These are phyloP conservation scores for Nemotelus pantherinus DNA, from an alignment of 2,888 invertebrate species.

Conservation along the genomic window DNA sequence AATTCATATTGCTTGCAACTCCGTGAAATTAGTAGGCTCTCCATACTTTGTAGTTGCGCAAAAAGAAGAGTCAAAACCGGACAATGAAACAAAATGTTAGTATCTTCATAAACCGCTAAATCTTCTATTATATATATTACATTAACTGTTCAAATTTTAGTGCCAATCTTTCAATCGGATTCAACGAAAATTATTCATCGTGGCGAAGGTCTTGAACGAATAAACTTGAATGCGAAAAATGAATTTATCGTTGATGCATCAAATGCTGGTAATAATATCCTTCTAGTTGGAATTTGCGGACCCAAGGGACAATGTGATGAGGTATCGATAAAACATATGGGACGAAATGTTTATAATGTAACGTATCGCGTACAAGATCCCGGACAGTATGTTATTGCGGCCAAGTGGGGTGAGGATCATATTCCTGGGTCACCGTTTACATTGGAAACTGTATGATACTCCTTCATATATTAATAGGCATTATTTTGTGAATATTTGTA, in stretches of 20 bases:
- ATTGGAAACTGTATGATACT: constrained; percentile 55
- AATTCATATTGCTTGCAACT: constrained; percentile 62
- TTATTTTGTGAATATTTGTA: neutral
- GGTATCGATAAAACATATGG: constrained; percentile 90
- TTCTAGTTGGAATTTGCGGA: constrained; percentile 94
- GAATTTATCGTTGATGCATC: constrained; percentile 62
- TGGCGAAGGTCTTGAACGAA: constrained; percentile 58
- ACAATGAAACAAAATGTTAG: constrained; percentile 33
- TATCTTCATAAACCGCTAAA: neutral
- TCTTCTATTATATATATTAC: neutral
- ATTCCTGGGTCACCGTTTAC: constrained; percentile 92
- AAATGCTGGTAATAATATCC: constrained; percentile 82
- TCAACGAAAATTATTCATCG: constrained; percentile 58
- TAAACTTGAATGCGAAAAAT: constrained; percentile 59
- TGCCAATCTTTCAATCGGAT: constrained; percentile 58
- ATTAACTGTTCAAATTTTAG: constrained; percentile 51
- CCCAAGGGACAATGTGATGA: constrained; percentile 97
- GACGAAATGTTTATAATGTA: constrained; percentile 89
- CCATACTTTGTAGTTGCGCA: constrained; percentile 60
- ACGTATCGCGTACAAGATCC: constrained; percentile 89
- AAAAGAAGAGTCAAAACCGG: neutral
- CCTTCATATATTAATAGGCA: neutral
- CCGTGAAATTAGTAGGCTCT: constrained; percentile 59
- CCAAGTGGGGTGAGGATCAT: constrained; percentile 97
- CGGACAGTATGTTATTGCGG: constrained; percentile 91